A percentile compares a stretch with the other conserved stretches of the same genome.
phyloP scores from a whole-genome alignment of 2,113 vertebrate genomes.

The Nipponia nippon region DNA sequence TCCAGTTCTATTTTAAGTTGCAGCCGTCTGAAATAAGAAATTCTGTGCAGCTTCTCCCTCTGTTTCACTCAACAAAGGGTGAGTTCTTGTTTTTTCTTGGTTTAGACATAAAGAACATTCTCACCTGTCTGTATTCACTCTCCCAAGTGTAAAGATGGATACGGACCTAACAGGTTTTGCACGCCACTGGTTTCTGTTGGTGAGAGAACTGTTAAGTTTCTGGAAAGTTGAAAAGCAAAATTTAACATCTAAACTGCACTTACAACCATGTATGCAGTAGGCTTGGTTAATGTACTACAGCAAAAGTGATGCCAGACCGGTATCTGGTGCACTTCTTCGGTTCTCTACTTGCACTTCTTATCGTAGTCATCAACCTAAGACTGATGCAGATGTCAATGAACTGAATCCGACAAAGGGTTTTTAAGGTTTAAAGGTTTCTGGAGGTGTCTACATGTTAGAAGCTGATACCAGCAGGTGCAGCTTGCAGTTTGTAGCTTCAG shows the following conservation, averaged over 20 bases:
- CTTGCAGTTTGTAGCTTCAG: neutral
- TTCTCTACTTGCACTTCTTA: neutral
- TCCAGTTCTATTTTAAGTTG: neutral
- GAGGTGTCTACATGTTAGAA: neutral
- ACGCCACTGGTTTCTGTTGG: neutral
- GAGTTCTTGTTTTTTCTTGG: neutral
- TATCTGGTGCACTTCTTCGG: neutral
- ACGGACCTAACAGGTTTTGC: neutral
- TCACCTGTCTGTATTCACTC: neutral
- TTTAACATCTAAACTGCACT: neutral
- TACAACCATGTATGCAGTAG: rapidly evolving
- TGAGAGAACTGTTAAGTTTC: neutral
- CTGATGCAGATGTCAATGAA: neutral
- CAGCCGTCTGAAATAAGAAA: neutral
- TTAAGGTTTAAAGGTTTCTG: neutral
- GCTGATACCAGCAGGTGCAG: neutral
- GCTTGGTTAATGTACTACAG: neutral
- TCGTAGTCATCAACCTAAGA: neutral
- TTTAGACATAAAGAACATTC: neutral
- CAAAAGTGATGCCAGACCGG: neutral
- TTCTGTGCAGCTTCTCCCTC: neutral
- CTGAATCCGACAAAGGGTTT: neutral
- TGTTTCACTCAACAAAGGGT: neutral
- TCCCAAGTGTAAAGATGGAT: neutral
- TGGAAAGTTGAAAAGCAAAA: neutral